Base-by-base conservation (phyloP, 2,888 invertebrate species). In the Digitonthophagus gazella region DNA sequence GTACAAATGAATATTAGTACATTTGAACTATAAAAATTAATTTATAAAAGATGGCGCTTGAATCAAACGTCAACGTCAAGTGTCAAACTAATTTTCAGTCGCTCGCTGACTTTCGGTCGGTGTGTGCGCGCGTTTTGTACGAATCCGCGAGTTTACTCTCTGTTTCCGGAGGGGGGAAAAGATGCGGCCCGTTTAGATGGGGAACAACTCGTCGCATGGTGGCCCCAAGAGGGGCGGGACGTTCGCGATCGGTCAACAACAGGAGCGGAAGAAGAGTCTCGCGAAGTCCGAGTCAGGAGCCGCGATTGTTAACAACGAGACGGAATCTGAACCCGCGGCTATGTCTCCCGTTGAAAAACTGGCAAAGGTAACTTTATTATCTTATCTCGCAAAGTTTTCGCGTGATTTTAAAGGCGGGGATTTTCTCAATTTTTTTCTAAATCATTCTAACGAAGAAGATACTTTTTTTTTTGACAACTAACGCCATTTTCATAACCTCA, bases 301-400 rank as follows among this genome's bases (percentile, higher is more conserved):
- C 89, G 87, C 76, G 89, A 89, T 75, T 87, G 86, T 76, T 85
- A 70, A 72, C 71, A 71, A 70, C 22, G 20, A 20, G 58, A 22
- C 65, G 22, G 65, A 44, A 44, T 44, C 58, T 56, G n/a, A 58
- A 18, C 85, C 87, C 20, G 85, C 84, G 58, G 89, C 90, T 67
- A 85, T 93, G 80, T 84, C 91, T 74, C 91, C 93, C 11, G 85
- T 93, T 65, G 93, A 93, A 79, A 92, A 90, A 82, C 84, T 93
- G 65, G 88, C 90, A 72, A 92, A 93, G 87, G 91, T 91, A 81
- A 44, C 28, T 61, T 65, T 64, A 22, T 20, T 14, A 16, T 6
- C 18, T 2, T 18, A n/a, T 61, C 18, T 8, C 16, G 20, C 16
- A n/a, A 18, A 20, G 15, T 18, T 61, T 15, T 18, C 6, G 61